Evolutionary conservation across 2,797 vertebrate genomes (phyloP), one percentile per base, ranked within the genome.

Genomic region (Cossypha dichroa): DNA sequence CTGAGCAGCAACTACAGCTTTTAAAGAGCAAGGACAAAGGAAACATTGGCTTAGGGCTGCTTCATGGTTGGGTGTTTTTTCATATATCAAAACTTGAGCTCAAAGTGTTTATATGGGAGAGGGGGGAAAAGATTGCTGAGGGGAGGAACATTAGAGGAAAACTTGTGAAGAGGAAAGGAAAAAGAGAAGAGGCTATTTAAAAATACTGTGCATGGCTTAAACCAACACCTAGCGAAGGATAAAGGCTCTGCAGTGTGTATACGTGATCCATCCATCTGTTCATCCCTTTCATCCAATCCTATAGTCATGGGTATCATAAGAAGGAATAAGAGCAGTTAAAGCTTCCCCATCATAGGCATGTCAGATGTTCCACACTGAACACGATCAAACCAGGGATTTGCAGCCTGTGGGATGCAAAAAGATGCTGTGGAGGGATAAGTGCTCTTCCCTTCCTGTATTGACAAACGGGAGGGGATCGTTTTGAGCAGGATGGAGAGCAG

Each of bases 1-100:
- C 91, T 95, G 95, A 96, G 91, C 92, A 87, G 82, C 85, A 91
- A 93, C 90, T 46, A 88, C 88, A 59, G 96, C 94, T 93, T 96
- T 94, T 95, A 94, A 95, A 95, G 90, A 92, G 95, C 96, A 96
- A 97, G 96, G 95, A 96, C 96, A 96, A 97, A 97, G 77, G 95
- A 79, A 96, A 93, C 96, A 72, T 88, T 88, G 90, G 94, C 94
- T 96, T 90, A 87, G 68, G 94, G 94, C 94, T 96, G 90, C 90
- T 94, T 86, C 88, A 3, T 90, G 90, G 76, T 59, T 54, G 88
- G 79, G 80, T 89, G 76, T 85, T 67, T 91, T 75, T 84, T 69
- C 15, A 41, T 79, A 18, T 91, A 83, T 93, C 89, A 95, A 93
- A 91, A 95, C 89, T 93, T 46, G 7, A 78, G 76, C 93, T 95